A percentile compares a stretch with the other conserved stretches of the same genome.
Conservation (phyloP, 2,888 invertebrate genomes). For the Leptothorax acervorum region DNA sequence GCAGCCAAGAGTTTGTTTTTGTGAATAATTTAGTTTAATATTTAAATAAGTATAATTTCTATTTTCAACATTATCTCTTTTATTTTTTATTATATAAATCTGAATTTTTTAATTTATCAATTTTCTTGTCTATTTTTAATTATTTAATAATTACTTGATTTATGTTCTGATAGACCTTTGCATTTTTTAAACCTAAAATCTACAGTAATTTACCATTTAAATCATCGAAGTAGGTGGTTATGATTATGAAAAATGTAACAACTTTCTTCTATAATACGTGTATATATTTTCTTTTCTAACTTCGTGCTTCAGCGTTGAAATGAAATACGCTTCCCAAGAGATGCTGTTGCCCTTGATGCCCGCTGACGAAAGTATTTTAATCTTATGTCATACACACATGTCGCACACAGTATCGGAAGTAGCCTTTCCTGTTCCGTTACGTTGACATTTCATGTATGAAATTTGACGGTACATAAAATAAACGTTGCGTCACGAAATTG, state of each 20-base stretch:
- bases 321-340: conserved; percentile 68
- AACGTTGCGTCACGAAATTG: background rate
- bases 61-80: background rate
- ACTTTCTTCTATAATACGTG: conserved; percentile 24
- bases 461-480: conserved; percentile 3
- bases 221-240: conserved; percentile 1
- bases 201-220: background rate
- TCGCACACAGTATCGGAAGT: conserved; percentile 26
- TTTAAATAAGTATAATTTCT: background rate
- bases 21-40: background rate
- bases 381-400: conserved; percentile 60
- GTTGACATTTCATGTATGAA: conserved; percentile 3
- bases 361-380: conserved; percentile 66
- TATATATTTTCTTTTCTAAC: conserved; percentile 24
- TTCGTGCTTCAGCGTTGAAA: conserved; percentile 52
- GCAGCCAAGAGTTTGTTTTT: background rate
- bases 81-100: background rate
- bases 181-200: background rate
- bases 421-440: background rate
- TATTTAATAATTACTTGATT: conserved; percentile 14
- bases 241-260: conserved; percentile 42
- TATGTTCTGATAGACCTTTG: background rate
- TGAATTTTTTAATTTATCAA: background rate
- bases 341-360: conserved; percentile 54
- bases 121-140: background rate